Percentiles rank a stretch among this genome's conserved stretches.
Evolutionary conservation across 2,797 vertebrate species (phyloP).

Genomic region (Orientallactaga sibirica): DNA sequence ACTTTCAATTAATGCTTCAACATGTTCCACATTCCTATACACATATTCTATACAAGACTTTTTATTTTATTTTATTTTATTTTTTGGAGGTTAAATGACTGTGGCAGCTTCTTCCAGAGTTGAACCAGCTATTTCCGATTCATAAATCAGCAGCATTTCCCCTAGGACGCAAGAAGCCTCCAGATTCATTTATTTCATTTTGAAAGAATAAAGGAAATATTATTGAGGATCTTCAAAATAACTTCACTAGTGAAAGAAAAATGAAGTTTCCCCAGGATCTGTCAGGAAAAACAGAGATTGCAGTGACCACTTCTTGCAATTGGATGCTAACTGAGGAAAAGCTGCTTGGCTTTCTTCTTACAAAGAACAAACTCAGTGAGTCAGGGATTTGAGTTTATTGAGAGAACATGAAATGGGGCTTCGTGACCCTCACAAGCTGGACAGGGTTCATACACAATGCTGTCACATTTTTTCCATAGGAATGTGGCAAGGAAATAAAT

Average conservation of each 20-base stretch:
- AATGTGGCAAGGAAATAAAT: constrained; percentile 64
- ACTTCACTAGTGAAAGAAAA: neutral
- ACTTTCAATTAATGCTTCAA: constrained; percentile 52
- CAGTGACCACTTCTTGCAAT: constrained; percentile 62
- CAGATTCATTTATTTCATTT: constrained; percentile 68
- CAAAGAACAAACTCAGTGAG: constrained; percentile 38
- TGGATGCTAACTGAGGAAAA: neutral
- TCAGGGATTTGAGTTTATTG: constrained; percentile 74
- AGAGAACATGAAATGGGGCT: constrained; percentile 59
- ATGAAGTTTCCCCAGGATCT: constrained; percentile 33
- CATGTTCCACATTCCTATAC: constrained; percentile 48
- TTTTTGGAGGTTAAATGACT: constrained; percentile 63
- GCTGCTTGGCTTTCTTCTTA: constrained; percentile 22
- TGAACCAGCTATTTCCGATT: constrained; percentile 22
- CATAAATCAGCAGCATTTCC: constrained; percentile 73
- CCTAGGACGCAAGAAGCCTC: constrained; percentile 26
- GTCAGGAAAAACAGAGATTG: constrained; percentile 31
- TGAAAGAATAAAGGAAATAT: constrained; percentile 52
- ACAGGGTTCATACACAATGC: constrained; percentile 52
- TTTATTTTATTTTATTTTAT: constrained; percentile 18
- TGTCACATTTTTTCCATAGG: constrained; percentile 58
- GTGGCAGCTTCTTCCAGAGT: constrained; percentile 40
- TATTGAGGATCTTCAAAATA: constrained; percentile 68
- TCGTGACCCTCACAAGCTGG: constrained; percentile 60
- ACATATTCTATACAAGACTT: neutral